A percentile compares a stretch with the other conserved stretches of the same genome.
These are phyloP conservation scores for Bombus confusus DNA, from an alignment of 1,140 invertebrate species.

Conservation along the genomic window DNA sequence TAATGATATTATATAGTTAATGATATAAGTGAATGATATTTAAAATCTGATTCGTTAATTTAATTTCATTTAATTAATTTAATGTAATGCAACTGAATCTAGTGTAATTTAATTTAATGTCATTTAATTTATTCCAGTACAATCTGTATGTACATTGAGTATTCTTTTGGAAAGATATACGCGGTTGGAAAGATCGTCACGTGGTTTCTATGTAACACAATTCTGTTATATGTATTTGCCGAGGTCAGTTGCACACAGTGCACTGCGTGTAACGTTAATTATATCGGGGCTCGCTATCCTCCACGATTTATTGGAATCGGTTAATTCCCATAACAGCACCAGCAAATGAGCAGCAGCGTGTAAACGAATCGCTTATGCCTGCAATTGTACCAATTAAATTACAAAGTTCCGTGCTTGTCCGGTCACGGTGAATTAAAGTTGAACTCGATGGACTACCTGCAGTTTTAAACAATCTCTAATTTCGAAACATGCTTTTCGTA, in stretches of 20 bases:
- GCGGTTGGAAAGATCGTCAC: neutral
- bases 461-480: neutral
- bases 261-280: slow-evolving; percentile 28
- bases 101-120: no score
- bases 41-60: no score
- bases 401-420: neutral
- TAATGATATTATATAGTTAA: no score
- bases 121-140: neutral
- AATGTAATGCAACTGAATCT: no score
- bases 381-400: neutral
- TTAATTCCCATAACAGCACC: neutral
- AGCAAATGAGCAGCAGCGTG: neutral
- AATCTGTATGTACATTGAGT: neutral
- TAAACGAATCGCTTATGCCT: neutral
- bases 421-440: neutral
- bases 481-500: neutral
- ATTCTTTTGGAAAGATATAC: slow-evolving; percentile 27
- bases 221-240: slow-evolving; percentile 16
- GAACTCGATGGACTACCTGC: neutral
- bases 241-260: slow-evolving; percentile 1
- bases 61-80: no score
- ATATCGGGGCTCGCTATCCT: neutral
- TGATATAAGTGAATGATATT: no score
- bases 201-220: neutral
- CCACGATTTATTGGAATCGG: slow-evolving; percentile 25